Percentiles rank a stretch among this genome's conserved stretches.
Conservation (phyloP, 2,113 vertebrate genomes). For the Argyrosomus japonicus region DNA sequence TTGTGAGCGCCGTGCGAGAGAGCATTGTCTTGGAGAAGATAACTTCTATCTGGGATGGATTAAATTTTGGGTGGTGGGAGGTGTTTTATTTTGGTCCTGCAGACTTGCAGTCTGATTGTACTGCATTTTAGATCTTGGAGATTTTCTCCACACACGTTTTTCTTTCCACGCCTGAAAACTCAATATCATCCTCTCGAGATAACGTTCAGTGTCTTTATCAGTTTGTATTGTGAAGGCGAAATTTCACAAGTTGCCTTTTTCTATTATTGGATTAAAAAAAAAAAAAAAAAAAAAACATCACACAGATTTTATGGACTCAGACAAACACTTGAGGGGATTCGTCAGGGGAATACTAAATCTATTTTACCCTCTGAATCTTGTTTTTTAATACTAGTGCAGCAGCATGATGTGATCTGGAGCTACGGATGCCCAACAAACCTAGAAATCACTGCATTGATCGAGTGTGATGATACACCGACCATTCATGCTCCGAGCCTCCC, state of each 20-base stretch:
- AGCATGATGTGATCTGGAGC: background rate
- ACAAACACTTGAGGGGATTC: constrained; percentile 54
- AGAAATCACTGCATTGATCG: constrained; percentile 31
- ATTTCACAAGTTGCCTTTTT: constrained; percentile 32
- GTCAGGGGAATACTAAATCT: constrained; percentile 40
- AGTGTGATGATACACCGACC: background rate
- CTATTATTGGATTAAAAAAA: constrained; percentile 50
- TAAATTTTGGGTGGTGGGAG: constrained; percentile 15
- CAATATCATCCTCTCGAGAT: constrained; percentile 26
- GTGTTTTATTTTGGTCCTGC: constrained; percentile 35
- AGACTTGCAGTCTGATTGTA: constrained; percentile 9
- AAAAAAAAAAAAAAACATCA: constrained; percentile 37
- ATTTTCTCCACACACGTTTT: constrained; percentile 1
- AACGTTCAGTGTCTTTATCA: constrained; percentile 20
- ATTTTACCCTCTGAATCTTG: background rate
- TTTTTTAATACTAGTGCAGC: background rate
- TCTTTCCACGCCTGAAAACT: constrained; percentile 27
- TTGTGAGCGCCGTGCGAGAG: constrained; percentile 4
- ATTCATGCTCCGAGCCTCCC: constrained; percentile 5
- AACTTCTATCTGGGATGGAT: constrained; percentile 37
- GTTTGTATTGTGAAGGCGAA: constrained; percentile 31
- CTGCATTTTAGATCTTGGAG: constrained; percentile 28
- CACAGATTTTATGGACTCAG: constrained; percentile 49
- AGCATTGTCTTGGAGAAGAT: constrained; percentile 15
- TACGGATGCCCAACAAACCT: background rate